Evolutionary conservation across 2,888 invertebrate species (phyloP), one percentile per base, ranked within the genome.

Genomic region (Helleia helle): DNA sequence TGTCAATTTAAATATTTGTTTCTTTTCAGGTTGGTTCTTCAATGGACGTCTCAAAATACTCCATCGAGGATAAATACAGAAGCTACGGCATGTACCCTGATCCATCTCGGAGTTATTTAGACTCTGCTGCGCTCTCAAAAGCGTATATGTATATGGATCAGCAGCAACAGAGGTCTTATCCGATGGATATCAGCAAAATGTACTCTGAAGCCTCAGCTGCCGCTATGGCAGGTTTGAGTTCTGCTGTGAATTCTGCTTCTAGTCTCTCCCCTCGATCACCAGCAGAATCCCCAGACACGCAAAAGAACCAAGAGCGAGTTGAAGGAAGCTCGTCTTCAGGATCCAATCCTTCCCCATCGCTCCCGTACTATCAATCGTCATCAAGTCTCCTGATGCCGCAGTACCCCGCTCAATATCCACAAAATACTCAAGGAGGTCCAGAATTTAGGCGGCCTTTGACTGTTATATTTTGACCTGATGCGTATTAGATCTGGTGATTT

Each of bases 391-490:
- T 90, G n/a, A 89, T 91, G 88, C 87, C 89, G 0, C 91, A 91
- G 54, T 91, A 91, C 56, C 87, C 89, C 0, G 85, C 85, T 0
- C 86, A 86, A 52, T 89, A 89, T 44, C 80, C 87, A 0, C 84
- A 87, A 38, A 63, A 84, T 2, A 65, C 88, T 1, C 87, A 89
- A 62, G 81, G 86, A 3, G 89, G 89, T 18, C 83, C 88, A 30
- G 92, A 93, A 66, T 92, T 92, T 66, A 80, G 92, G 55, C 86
- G 92, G 64, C 93, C 93, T 1, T 72, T 93, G 11, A 90, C 92
- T 36, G 92, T 93, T 56, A 91, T 93, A 87, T 92, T 93, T 87
- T 93, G 92, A 93, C 91, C 91, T 87, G 91, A 91, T 62, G 62
- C 56, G 26, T 77, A 71, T 52, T 50, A 47, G 25, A 2, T 17